Percentiles rank a stretch among this genome's conserved stretches.
phyloP scores from a whole-genome alignment of 2,113 vertebrate species.

The Rhinogobius similis region DNA sequence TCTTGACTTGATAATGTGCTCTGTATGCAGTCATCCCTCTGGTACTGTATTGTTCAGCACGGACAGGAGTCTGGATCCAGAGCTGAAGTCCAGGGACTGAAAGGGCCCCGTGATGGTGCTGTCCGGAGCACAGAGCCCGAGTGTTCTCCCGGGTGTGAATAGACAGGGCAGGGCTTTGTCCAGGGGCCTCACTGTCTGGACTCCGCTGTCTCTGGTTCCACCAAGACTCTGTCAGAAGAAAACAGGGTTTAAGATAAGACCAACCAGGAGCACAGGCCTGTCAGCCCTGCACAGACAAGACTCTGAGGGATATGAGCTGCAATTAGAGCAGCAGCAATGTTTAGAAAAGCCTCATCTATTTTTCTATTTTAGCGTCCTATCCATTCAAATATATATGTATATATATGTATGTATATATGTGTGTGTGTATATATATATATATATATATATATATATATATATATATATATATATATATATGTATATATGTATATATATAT shows the following conservation, averaged over 20 bases:
- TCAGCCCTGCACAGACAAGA: neutral
- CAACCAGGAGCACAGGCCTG: constrained; percentile 3
- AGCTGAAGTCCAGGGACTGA: constrained; percentile 47
- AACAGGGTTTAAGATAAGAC: too few species aligned
- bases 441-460: too few species aligned
- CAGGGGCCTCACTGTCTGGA: constrained; percentile 35
- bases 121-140: constrained; percentile 40
- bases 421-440: too few species aligned
- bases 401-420: too few species aligned
- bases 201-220: constrained; percentile 27
- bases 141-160: constrained; percentile 55
- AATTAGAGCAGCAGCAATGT: too few species aligned
- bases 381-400: too few species aligned
- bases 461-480: too few species aligned
- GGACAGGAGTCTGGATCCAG: constrained; percentile 19
- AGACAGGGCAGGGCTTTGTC: constrained; percentile 65
- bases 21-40: constrained; percentile 18
- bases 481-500: too few species aligned
- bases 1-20: constrained; percentile 24
- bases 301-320: too few species aligned
- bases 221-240: constrained; percentile 24
- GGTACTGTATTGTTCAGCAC: constrained; percentile 26
- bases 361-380: too few species aligned
- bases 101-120: constrained; percentile 16
- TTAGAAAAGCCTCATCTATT: too few species aligned